Evolutionary conservation across 2,797 vertebrate genomes (phyloP), one percentile per base, ranked within the genome.

Genomic region (Paguma larvata): DNA sequence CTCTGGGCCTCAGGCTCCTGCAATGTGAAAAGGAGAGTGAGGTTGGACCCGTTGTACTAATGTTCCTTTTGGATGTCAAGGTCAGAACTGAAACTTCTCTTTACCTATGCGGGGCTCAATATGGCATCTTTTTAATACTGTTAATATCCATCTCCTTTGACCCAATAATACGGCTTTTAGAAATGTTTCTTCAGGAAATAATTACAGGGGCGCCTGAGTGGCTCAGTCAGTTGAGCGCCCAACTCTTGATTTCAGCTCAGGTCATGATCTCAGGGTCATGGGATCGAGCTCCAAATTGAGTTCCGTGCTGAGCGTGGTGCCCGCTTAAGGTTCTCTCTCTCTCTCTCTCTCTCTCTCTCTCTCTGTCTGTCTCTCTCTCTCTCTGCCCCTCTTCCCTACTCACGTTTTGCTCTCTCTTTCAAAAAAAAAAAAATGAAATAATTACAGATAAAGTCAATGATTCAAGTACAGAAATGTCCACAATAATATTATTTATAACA

Each of bases 101-200:
- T 91, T 21, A 19, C 19, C 13, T n/a, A n/a, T 23, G 1, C n/a
- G 56, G 56, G 56, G 56, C 56, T 23, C 75, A 84, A 56, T 65
- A 51, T 19, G 12, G 53, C 56, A 38, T 6, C 30, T 83, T 88
- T 68, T 93, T 89, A 87, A 82, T 68, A 86, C 56, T 67, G 75
- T 93, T 89, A 87, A 82, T 63, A 83, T 65, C 59, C 59, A 53
- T 53, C 30, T 68, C 53, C n/a, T 85, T 75, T 80, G 62, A 48
- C 9, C 67, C 67, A 92, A 51, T 41, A 38, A 92, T 19, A 62
- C 7, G 63, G 8, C 14, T 89, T 85, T 85, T 53, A 87, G 51
- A 94, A 77, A 41, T 77, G 25, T 63, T 96, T 89, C 34, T 85
- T 90, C 78, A 93, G 62, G 34, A 93, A 84, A 84, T 89, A 83